Evolutionary conservation across 2,888 invertebrate genomes (phyloP), one percentile per base, ranked within the genome.

Genomic region (Agrochola lota): DNA sequence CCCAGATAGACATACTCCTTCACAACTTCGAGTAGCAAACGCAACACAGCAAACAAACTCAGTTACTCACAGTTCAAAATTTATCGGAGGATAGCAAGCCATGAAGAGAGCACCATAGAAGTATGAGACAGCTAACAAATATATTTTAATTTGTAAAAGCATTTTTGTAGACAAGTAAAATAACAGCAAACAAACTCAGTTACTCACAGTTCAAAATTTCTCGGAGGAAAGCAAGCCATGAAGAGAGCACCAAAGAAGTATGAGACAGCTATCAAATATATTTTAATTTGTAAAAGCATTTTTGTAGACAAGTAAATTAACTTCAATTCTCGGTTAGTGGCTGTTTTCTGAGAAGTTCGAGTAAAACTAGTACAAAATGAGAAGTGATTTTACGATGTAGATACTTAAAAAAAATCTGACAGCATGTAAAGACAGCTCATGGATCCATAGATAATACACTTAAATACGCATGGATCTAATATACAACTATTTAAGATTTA

Each of bases 231-330:
- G 78, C 94, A 87, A 74, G 94, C 64, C 92, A 96, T 94, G 88
- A 95, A 96, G 4, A 95, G 81, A 74, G 89, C 91, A 73, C 96
- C 96, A 70, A 95, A 92, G 62, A 95, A 89, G 84, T 96, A 96
- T 80, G 95, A 78, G 64, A 92, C 78, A 23, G 89, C 90, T 84
- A 96, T 91, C 81, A 95, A 92, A 90, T 94, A 95, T 72, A 95
- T 85, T 93, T 96, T 96, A 76, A 96, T 91, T 85, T 95, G 94
- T 79, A 96, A 91, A 86, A 96, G 90, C 96, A 96, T 96, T 15
- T 81, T 74, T 91, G 30, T 71, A 64, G 15, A 64, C 52, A 69
- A 74, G 40, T 74, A 74, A 79, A 80, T 55, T 7, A 55, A 85
- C n/a, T 55, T 74, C 7, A 46, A 52, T 20, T 46, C 52, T 60